Conservation (phyloP, 1,140 invertebrate genomes). For the Lepidurus packardi region DNA sequence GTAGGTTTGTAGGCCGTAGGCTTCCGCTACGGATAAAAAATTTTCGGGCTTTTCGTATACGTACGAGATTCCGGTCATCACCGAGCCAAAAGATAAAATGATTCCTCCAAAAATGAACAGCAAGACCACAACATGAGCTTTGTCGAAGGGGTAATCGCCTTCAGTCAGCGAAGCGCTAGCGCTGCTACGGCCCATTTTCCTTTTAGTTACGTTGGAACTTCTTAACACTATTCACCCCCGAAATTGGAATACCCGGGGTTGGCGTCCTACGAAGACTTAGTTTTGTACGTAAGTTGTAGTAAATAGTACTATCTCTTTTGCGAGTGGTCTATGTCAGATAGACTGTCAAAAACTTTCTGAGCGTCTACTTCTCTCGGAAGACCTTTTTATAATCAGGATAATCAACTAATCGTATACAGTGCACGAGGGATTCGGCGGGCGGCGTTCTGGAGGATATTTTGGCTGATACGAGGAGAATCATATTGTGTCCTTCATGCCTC, state of each 20-base stretch:
- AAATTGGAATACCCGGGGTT: not conserved
- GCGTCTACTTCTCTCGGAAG: not conserved
- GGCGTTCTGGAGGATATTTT: not conserved
- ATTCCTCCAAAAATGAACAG: not conserved
- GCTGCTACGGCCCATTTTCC: not conserved
- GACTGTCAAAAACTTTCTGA: not conserved
- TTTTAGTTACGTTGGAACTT: not conserved
- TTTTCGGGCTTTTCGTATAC: not conserved
- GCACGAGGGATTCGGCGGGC: not conserved
- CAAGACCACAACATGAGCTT: not conserved
- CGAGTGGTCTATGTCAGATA: not conserved
- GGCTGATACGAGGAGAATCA: not conserved
- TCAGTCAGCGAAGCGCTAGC: not conserved
- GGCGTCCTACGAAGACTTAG: not conserved
- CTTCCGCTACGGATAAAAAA: not conserved
- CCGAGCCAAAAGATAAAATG: not conserved
- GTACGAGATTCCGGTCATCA: not conserved
- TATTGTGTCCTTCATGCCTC: not conserved
- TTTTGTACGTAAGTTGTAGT: not conserved
- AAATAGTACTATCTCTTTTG: not conserved
- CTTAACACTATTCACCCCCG: not conserved
- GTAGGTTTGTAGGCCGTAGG: not conserved
- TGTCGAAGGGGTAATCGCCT: not conserved
- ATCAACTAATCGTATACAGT: not conserved
- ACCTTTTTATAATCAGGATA: constrained; percentile 13